Percentiles rank a stretch among this genome's conserved stretches.
Evolutionary conservation across 2,113 vertebrate species (phyloP).

Genomic region (Galeopterus variegatus): DNA sequence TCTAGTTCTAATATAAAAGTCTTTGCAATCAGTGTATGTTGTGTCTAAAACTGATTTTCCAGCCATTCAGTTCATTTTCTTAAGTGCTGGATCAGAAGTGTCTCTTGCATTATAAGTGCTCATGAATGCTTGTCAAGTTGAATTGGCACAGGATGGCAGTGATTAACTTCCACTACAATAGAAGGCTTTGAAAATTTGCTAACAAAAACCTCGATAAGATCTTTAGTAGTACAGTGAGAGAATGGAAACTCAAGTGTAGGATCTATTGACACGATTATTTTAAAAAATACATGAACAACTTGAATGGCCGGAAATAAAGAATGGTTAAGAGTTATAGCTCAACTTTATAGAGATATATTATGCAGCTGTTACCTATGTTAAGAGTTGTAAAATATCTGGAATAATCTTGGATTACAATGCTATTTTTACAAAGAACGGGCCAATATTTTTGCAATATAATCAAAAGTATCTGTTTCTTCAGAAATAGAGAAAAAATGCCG

Average conservation of each 20-base stretch:
- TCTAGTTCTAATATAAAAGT: slow-evolving; percentile 75
- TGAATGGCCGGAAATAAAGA: slow-evolving; percentile 2
- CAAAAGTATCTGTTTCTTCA: not conserved
- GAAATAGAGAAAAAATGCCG: not conserved
- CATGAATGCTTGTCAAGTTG: slow-evolving; percentile 67
- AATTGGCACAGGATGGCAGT: slow-evolving; percentile 62
- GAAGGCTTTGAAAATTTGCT: slow-evolving; percentile 63
- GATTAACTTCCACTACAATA: slow-evolving; percentile 55
- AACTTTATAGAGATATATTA: slow-evolving; percentile 13
- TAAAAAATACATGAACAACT: not conserved
- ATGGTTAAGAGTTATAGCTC: not conserved
- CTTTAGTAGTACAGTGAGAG: not conserved
- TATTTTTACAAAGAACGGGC: not conserved
- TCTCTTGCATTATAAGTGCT: slow-evolving; percentile 64
- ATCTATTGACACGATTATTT: slow-evolving; percentile 22
- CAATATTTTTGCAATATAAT: not conserved
- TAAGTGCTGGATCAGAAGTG: slow-evolving; percentile 72
- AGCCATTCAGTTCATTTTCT: slow-evolving; percentile 76
- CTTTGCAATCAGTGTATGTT: slow-evolving; percentile 70
- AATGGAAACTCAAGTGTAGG: not conserved
- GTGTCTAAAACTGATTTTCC: slow-evolving; percentile 71
- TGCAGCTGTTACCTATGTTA: not conserved
- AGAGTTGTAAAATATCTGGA: not conserved
- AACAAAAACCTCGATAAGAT: slow-evolving; percentile 59
- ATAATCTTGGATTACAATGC: not conserved